Evolutionary conservation across 2,113 vertebrate genomes (phyloP).

Genomic region (Bos javanicus): DNA sequence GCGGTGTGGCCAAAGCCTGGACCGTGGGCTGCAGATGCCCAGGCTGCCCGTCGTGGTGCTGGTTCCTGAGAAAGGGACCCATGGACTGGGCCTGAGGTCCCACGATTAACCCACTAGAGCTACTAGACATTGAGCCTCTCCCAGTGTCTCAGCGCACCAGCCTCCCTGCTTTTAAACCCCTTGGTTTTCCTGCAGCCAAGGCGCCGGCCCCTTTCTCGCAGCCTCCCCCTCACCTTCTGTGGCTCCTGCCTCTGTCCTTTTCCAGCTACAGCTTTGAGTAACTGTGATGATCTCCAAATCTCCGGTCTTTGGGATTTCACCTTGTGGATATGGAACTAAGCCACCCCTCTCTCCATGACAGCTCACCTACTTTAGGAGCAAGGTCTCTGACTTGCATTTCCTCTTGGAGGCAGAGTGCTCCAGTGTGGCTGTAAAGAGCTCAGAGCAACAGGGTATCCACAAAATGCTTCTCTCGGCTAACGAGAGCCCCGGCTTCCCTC

Average conservation of each 20-base stretch:
- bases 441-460: neutral
- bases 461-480: neutral
- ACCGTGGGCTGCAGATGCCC: rapidly evolving
- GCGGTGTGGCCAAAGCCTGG: neutral
- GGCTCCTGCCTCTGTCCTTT: neutral
- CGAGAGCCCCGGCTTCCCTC: neutral
- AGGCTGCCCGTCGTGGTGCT: neutral
- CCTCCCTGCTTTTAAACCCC: neutral
- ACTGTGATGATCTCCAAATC: neutral
- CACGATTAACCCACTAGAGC: neutral
- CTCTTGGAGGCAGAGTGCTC: neutral
- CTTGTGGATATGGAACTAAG: neutral
- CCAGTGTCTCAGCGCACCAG: neutral
- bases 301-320: neutral
- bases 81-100: neutral
- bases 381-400: neutral
- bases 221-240: no score
- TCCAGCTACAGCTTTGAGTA: neutral
- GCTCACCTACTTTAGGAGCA: neutral
- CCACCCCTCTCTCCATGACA: neutral
- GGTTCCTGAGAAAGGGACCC: neutral
- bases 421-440: neutral
- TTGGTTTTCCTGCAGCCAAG: neutral
- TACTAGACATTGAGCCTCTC: neutral
- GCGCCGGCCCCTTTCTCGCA: rapidly evolving